Evolutionary conservation across 2,797 vertebrate genomes (phyloP), one percentile per base, ranked within the genome.

Genomic region (Momotus momota): DNA sequence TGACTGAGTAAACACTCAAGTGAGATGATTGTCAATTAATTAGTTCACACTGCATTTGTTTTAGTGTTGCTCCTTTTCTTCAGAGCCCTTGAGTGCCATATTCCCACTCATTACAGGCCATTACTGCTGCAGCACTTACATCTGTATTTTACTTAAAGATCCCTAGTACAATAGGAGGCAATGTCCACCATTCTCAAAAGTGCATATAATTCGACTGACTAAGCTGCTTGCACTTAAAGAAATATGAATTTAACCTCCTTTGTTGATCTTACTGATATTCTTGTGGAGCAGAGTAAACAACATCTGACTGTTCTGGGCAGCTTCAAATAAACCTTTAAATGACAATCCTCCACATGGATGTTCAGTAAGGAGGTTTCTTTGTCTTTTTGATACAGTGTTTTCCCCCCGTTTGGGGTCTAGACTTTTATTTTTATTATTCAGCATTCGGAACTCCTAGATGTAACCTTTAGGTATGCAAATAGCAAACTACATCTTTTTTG

Each of bases 271-370:
- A 15, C 20, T 93, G 55, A 22, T 78, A 57, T 35, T 40, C 48
- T 58, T 89, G 21, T 18, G 45, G 19, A 95, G 83, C 88, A 65
- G 12, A 73, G 14, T 7, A 71, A 67, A 12, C 8, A 71, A 11
- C 33, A 70, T 46, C 18, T 77, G n/a, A 57, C 26, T 92, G 25
- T 41, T 94, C 83, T 78, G 86, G 70, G 75, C 14, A 93, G 43
- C 14, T 77, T 95, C 62, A 91, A 90, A 94, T 87, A 52, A 86
- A 71, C 19, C 6, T 38, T 80, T 84, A 77, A 15, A 66, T 89
- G 51, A 67, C 57, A 93, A 82, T 72, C 67, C 31, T 35, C n/a
- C 19, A 69, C 48, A 87, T 49, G 90, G 83, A 86, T 94, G 94
- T 71, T 92, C 23, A 64, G 26, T 80, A 90, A 29, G 20, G 66